Base-by-base conservation (phyloP, 2,797 vertebrate genomes). In the Gobio occitaniae region DNA sequence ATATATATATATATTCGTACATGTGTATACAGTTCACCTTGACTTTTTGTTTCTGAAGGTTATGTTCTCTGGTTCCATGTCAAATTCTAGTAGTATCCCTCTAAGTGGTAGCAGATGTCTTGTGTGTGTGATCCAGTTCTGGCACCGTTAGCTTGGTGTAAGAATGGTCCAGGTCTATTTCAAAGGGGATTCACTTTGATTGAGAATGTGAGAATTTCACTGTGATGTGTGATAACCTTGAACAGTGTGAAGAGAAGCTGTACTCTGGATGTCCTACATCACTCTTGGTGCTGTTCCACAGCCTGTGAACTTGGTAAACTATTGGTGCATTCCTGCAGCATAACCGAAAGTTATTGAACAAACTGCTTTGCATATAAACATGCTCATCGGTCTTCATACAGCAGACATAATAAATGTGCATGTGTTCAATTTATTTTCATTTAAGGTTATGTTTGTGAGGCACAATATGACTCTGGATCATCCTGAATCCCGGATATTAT, bases 311-410 rank as follows among this genome's bases (percentile, higher is more conserved):
- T 65, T 59, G 21, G 52, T 13, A 70, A 82, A 50, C 56, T 65
- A 17, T 19, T 32, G 12, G 52, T 29, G 54, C 69, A n/a, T 78
- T 44, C 66, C 36, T 29, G 48, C 21, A 69, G 36, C 16, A 59
- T 86, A 95, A 97, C 71, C 94, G 96, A 91, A 97, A 98, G 92
- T 98, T 98, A 70, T 69, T 84, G 74, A 84, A 84, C n/a, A 78
- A 78, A 69, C 63, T 78, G 63, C 66, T 78, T 84, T 71, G 65
- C 83, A 78, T 84, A 70, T 84, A 61, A 78, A 78, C 52, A 69
- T 38, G 44, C 76, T 79, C 76, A 84, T 84, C 76, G 15, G 41
- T 84, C 83, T 79, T 71, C 76, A 48, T 79, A 63, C 66, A 38
- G 75, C 38, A 65, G 66, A 47, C 54, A 71, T 79, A 56, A 50